phyloP scores from a whole-genome alignment of 2,888 invertebrate genomes.

The Catocala fraxini region DNA sequence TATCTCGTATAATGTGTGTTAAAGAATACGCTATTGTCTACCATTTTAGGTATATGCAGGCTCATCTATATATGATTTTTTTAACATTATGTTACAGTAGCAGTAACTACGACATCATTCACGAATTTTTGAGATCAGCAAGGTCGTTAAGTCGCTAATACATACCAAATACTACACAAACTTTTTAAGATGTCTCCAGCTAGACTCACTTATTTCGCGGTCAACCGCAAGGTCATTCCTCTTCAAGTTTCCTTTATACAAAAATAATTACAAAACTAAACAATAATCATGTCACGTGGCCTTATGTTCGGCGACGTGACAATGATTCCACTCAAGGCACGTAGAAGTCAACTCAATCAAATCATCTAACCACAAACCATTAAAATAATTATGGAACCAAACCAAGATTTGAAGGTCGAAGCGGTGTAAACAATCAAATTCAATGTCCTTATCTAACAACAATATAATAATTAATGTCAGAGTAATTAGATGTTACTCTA shows the following conservation, averaged over 20 bases:
- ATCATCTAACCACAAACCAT: conserved; percentile 22
- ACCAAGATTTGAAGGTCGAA: conserved; percentile 33
- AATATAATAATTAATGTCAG: conserved; percentile 47
- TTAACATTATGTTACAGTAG: no score
- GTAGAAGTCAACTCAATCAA: conserved; percentile 22
- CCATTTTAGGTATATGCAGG: no score
- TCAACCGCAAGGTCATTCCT: neutral
- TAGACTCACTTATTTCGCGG: no score
- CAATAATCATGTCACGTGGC: neutral
- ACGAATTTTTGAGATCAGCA: no score
- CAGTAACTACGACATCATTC: no score
- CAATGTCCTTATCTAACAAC: conserved; percentile 40
- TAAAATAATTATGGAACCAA: conserved; percentile 29
- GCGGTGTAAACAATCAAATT: conserved; percentile 36
- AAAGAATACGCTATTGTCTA: no score
- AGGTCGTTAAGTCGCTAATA: no score
- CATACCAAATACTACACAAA: no score
- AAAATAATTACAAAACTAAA: neutral
- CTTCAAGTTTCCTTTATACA: neutral
- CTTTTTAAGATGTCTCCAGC: no score
- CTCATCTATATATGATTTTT: no score
- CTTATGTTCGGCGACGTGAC: conserved; percentile 9
- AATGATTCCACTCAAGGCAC: conserved; percentile 3
- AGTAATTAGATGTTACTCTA: conserved; percentile 38
- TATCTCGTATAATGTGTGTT: no score